Conservation (phyloP, 2,113 vertebrate genomes). For the Excalfactoria chinensis region DNA sequence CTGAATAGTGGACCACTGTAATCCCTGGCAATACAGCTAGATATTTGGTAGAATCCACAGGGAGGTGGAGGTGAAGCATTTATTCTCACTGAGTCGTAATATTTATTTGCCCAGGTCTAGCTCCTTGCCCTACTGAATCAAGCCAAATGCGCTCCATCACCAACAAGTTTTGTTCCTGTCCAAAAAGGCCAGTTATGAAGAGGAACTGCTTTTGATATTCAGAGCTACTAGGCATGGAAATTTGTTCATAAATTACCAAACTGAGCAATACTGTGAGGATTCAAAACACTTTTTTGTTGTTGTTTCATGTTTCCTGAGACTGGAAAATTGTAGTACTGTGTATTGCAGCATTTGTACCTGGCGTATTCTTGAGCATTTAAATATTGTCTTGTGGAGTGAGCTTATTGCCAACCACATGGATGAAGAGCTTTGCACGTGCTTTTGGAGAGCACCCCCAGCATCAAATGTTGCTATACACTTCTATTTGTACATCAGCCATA, state of each 20-base stretch:
- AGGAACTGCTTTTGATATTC: background rate
- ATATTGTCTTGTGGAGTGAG: background rate
- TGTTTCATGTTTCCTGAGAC: background rate
- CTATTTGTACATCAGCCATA: rapidly evolving
- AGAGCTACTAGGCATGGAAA: background rate
- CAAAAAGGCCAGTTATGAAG: background rate
- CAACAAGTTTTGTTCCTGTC: background rate
- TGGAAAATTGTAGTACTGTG: background rate
- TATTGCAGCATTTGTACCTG: background rate
- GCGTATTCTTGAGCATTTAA: background rate
- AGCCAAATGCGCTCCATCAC: background rate
- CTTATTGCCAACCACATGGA: rapidly evolving
- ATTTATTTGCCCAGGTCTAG: rapidly evolving
- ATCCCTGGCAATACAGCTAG: background rate
- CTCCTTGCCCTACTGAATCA: background rate
- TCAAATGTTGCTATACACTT: background rate
- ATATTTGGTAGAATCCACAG: background rate
- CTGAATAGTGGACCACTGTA: background rate
- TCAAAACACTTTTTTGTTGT: background rate
- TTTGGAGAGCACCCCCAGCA: background rate
- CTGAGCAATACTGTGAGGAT: background rate
- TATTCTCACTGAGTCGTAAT: rapidly evolving
- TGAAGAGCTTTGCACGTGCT: rapidly evolving
- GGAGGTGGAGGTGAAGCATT: background rate
- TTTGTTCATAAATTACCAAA: background rate